These are phyloP conservation scores for Mimas tiliae DNA, from an alignment of 2,888 invertebrate genomes.

Conservation along the genomic window DNA sequence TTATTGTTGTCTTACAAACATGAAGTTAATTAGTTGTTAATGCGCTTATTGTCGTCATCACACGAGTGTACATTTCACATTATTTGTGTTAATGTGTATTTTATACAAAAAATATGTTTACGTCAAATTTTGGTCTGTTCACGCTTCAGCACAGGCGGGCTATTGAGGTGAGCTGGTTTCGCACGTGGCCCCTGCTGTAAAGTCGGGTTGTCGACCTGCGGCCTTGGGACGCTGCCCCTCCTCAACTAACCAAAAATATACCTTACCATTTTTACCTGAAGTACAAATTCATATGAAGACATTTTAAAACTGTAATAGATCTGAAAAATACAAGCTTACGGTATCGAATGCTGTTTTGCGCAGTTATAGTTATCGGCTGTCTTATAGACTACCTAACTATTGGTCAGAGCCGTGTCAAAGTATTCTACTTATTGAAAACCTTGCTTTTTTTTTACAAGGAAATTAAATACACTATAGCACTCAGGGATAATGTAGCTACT, in stretches of 20 bases:
- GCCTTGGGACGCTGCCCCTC: slow-evolving; percentile 70
- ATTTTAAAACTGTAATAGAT: slow-evolving; percentile 45
- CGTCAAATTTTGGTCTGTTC: slow-evolving; percentile 11
- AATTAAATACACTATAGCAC: too few relatives aligned
- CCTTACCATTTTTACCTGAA: slow-evolving; percentile 43
- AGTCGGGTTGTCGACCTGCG: slow-evolving; percentile 76
- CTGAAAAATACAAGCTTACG: slow-evolving; percentile 39
- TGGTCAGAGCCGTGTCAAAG: too few relatives aligned
- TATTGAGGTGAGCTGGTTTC: slow-evolving; percentile 72
- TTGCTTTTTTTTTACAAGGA: too few relatives aligned
- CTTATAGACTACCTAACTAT: background rate
- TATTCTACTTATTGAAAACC: too few relatives aligned
- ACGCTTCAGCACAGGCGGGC: slow-evolving; percentile 37
- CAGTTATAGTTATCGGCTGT: slow-evolving; percentile 25
- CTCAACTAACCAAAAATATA: slow-evolving; percentile 41
- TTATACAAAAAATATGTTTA: slow-evolving; percentile 23
- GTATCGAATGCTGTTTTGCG: slow-evolving; percentile 36
- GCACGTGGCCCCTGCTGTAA: slow-evolving; percentile 68
- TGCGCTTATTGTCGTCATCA: background rate
- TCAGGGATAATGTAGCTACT: too few relatives aligned
- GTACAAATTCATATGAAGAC: slow-evolving; percentile 39
- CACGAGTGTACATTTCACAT: background rate
- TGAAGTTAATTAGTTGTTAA: background rate
- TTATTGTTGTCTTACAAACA: slow-evolving; percentile 10
- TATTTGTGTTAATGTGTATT: background rate